Evolutionary conservation across 2,888 invertebrate species (phyloP), one percentile per base, ranked within the genome.

Genomic region (Heteromurus nitidus): DNA sequence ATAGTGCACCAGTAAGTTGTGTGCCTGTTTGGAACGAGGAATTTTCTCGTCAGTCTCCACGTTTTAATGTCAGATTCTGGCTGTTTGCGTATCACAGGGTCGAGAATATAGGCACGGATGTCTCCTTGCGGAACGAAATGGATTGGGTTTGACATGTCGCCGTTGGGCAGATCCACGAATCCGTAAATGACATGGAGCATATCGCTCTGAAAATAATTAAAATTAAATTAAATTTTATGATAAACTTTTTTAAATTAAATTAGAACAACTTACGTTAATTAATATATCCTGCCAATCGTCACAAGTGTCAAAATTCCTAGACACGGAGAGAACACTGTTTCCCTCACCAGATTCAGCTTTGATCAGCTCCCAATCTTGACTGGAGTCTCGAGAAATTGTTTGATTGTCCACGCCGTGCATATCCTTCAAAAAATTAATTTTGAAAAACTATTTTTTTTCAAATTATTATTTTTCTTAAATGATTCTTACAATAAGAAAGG

Each of bases 1-100:
- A 69, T 69, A 2, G 53, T 31, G 22, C 69, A 69, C 69, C 69
- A 69, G 36, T 69, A 69, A 1, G 53, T 31, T n/a, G 69, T 69
- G 3, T 31, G 53, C n/a, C 69, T 16, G 1, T 28, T 2, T 5
- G 70, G 70, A 3, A 70, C 3, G 3, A 42, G 36, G 22, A 69
- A 42, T 2, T 13, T 69, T 30, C 69, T 18, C 1, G 55, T 30
- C 1, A 69, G 3, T 24, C 30, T 69, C 47, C 44, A 67, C 3
- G 24, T 47, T 20, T 24, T 20, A 3, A 24, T 1, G 16, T 44
- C 3, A 44, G 3, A 3, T 2, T 44, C 44, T 1, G 44, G n/a
- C 2, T 16, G 1, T 1, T 16, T 24, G 20, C 7, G 0, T 18
- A 9, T 36, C 16, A 42, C 31, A 1, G 69, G 69, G 20, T 69